Conservation (phyloP, 1,140 invertebrate species). For the Druon quercuslanigerum region DNA sequence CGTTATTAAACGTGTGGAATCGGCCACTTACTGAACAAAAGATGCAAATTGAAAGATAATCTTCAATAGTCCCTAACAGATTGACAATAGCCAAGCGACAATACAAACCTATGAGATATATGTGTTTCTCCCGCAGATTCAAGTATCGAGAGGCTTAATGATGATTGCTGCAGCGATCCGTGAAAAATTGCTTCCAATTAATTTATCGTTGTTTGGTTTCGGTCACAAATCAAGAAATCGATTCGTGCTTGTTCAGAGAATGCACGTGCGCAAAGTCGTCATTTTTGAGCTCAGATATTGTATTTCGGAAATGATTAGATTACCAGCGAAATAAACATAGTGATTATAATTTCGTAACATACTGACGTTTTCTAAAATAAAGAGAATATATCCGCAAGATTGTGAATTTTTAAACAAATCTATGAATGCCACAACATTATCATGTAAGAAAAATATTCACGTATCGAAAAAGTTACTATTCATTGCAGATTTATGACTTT, state of each 20-base stretch:
- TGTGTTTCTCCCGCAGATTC: background rate
- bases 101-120: background rate
- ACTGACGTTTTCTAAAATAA: background rate
- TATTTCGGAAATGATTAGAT: too few species aligned
- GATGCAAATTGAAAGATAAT: constrained; percentile 58
- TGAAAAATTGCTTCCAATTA: constrained; percentile 16
- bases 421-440: background rate
- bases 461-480: background rate
- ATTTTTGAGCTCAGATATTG: too few species aligned
- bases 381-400: background rate
- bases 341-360: background rate
- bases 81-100: constrained; percentile 39
- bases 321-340: background rate
- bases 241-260: background rate
- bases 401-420: background rate
- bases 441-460: background rate
- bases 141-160: constrained; percentile 4
- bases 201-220: background rate
- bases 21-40: constrained; percentile 52
- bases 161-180: constrained; percentile 15
- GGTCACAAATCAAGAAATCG: background rate
- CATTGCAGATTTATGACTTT: constrained; percentile 1
- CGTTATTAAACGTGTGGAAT: constrained; percentile 46
- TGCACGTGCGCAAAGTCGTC: too few species aligned
- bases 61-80: constrained; percentile 40